Base-by-base conservation (phyloP, 2,113 vertebrate genomes). In the Lamprotornis superbus region DNA sequence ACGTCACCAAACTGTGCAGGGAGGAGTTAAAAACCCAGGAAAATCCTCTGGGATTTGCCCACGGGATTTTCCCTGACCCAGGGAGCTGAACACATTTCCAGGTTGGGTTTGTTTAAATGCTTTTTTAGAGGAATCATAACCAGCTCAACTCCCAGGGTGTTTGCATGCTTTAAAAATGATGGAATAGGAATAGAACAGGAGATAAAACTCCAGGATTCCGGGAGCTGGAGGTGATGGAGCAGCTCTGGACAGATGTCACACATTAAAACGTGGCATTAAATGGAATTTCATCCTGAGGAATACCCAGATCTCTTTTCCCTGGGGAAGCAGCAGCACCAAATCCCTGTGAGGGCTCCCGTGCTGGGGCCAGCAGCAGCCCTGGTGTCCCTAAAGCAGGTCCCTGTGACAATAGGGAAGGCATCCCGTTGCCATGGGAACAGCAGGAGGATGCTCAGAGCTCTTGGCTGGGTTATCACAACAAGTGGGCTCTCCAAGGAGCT, bases 401-500 rank as follows among this genome's bases (percentile, higher is more conserved):
- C 97, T 83, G 49, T 71, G 83, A 83, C 79, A 61, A 57, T 28
- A 47, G 83, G 93, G 93, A 85, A 21, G 73, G 86, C 93, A 93
- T 91, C 87, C 90, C 30, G 93, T 98, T 97, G 80, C 98, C 94
- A 97, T 96, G 89, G 98, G 92, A 98, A 95, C 97, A 19, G 67
- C 33, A 76, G 85, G 92, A 93, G 83, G 83, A 96, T 95, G 87
- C 93, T 90, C 92, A 52, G 93, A 84, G 75, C 94, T 47, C 11
- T 7, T 18, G 71, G 17, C 87, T 14, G 59, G 21, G 33, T 11
- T 15, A 5, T 7, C 75, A 46, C 68, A 24, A 27, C 33, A 31
- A 71, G 55, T 7, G 35, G 21, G 18, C 8, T 53, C 80, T n/a
- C 31, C 28, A 17, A 49, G 49, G 55, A 69, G 11, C 20, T 17